Evolutionary conservation across 2,888 invertebrate species (phyloP).

Genomic region (Drosophila rellima): DNA sequence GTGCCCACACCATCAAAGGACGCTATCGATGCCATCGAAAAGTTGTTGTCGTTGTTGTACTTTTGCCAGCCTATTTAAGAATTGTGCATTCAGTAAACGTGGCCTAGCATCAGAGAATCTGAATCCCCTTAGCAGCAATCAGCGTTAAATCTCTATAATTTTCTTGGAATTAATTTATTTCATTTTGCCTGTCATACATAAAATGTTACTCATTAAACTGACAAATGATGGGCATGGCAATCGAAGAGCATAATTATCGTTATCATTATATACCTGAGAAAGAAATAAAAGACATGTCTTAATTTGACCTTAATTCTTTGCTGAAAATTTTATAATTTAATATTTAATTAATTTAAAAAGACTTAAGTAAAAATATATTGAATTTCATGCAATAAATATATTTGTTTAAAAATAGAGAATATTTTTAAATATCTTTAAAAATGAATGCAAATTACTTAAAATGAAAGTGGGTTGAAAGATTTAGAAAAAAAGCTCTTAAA

Average conservation of each 20-base stretch:
- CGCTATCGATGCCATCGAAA: slow-evolving; percentile 43
- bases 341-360: too few species aligned
- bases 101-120: slow-evolving; percentile 37
- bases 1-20: slow-evolving; percentile 46
- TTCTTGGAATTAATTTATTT: slow-evolving; percentile 71
- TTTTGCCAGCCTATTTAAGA: slow-evolving; percentile 73
- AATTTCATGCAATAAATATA: too few species aligned
- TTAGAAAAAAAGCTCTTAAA: not conserved
- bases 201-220: slow-evolving; percentile 50
- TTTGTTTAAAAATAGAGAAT: too few species aligned
- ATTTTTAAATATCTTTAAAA: not conserved
- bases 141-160: slow-evolving; percentile 68
- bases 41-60: slow-evolving; percentile 33
- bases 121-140: slow-evolving; percentile 57
- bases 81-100: slow-evolving; percentile 78
- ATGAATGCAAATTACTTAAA: not conserved
- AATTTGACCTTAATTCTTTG: not conserved
- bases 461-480: not conserved
- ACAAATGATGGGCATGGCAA: slow-evolving; percentile 1
- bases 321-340: too few species aligned
- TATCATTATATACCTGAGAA: too few species aligned
- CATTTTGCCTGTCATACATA: slow-evolving; percentile 61
- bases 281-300: not conserved
- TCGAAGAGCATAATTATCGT: not conserved
- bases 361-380: too few species aligned